phyloP scores from a whole-genome alignment of 2,113 vertebrate species.

The Cyprinodon variegatus region DNA sequence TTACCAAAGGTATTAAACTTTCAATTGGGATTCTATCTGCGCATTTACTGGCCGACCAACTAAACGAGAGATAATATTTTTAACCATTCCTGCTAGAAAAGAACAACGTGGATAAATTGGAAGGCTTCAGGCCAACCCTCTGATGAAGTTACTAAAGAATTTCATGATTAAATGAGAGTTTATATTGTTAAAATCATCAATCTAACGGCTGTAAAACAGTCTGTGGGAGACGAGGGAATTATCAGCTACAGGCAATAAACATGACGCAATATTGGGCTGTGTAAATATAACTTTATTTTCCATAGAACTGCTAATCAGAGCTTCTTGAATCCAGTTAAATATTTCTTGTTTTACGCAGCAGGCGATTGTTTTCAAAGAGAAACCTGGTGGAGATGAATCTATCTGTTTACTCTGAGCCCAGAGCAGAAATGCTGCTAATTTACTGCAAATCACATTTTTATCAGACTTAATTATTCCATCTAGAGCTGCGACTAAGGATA shows the following conservation, averaged over 20 bases:
- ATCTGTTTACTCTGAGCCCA: too few species aligned
- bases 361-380: too few species aligned
- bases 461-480: too few species aligned
- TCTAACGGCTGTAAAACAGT: not conserved
- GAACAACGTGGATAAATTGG: not conserved
- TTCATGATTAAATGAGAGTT: not conserved
- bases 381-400: too few species aligned
- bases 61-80: not conserved
- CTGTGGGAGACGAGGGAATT: not conserved
- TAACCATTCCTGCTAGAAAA: not conserved
- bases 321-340: too few species aligned
- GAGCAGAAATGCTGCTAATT: too few species aligned
- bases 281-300: too few species aligned
- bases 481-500: too few species aligned
- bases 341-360: too few species aligned
- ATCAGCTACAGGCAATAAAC: not conserved
- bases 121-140: not conserved
- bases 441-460: too few species aligned
- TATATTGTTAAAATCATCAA: not conserved
- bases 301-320: too few species aligned
- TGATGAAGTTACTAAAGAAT: not conserved
- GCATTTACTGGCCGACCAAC: constrained; percentile 6
- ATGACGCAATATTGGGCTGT: too few species aligned
- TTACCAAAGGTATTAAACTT: constrained; percentile 37
- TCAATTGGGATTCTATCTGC: constrained; percentile 11